Conservation (phyloP, 2,113 vertebrate species). For the Vidua chalybeata region DNA sequence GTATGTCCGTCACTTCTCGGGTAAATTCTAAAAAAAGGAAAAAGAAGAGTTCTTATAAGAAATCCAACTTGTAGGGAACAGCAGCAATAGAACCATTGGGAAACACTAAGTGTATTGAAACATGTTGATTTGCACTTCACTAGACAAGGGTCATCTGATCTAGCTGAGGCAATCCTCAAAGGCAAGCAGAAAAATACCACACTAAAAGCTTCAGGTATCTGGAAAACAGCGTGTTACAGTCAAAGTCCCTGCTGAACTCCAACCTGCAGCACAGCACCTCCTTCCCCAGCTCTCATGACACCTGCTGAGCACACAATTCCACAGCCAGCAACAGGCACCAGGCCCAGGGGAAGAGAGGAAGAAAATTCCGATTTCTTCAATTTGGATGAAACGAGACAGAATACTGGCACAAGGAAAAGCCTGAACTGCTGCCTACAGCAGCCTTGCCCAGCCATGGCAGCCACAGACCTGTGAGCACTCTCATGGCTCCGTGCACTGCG, state of each 20-base stretch:
- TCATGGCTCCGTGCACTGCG: slow-evolving; percentile 96
- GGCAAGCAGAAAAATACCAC: not conserved
- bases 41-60: not conserved
- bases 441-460: fast-evolving
- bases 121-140: fast-evolving
- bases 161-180: not conserved
- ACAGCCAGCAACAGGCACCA: fast-evolving
- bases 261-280: not conserved
- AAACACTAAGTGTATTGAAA: not conserved
- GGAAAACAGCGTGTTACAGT: not conserved
- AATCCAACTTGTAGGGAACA: not conserved
- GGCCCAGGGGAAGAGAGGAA: not conserved
- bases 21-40: slow-evolving; percentile 85
- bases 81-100: not conserved
- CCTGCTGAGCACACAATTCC: not conserved
- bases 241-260: not conserved
- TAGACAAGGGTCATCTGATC: not conserved
- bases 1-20: slow-evolving; percentile 95
- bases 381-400: not conserved
- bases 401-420: not conserved
- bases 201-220: not conserved
- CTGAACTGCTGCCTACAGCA: fast-evolving
- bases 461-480: slow-evolving; percentile 91
- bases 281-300: not conserved
- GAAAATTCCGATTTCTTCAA: not conserved